Conservation (phyloP, 2,888 invertebrate genomes). For the Erebia epiphron region DNA sequence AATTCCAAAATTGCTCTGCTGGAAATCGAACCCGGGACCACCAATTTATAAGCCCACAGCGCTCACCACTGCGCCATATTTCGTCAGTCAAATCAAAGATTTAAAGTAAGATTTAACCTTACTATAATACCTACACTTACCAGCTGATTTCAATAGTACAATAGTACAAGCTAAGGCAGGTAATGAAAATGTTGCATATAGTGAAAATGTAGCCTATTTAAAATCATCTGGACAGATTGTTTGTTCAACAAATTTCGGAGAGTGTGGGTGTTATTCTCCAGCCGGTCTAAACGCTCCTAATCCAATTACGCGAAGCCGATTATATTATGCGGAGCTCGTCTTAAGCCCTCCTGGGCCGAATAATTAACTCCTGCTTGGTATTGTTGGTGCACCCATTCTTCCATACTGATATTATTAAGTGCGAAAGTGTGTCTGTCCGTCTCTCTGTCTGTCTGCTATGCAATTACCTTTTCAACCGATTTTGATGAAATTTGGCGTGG, state of each 20-base stretch:
- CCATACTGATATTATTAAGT: not conserved
- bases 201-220: slow-evolving; percentile 8
- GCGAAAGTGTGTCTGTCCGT: no score
- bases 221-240: slow-evolving; percentile 39
- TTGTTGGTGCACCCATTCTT: not conserved
- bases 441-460: no score
- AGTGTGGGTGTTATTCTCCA: slow-evolving; percentile 48
- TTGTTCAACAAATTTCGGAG: slow-evolving; percentile 50
- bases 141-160: not conserved
- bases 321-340: slow-evolving; percentile 17
- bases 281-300: slow-evolving; percentile 21
- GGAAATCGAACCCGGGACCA: no score
- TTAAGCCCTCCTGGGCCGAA: slow-evolving; percentile 1
- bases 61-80: no score
- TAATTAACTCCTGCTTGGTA: not conserved
- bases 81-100: no score
- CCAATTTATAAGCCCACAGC: no score
- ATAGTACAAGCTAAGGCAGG: not conserved
- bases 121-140: not conserved
- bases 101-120: no score
- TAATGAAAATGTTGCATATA: not conserved
- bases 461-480: no score
- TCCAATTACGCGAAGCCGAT: slow-evolving; percentile 23
- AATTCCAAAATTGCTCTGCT: no score
- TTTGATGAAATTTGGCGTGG: not conserved